Evolutionary conservation across 2,888 invertebrate species (phyloP).

Genomic region (Phortica okadai): DNA sequence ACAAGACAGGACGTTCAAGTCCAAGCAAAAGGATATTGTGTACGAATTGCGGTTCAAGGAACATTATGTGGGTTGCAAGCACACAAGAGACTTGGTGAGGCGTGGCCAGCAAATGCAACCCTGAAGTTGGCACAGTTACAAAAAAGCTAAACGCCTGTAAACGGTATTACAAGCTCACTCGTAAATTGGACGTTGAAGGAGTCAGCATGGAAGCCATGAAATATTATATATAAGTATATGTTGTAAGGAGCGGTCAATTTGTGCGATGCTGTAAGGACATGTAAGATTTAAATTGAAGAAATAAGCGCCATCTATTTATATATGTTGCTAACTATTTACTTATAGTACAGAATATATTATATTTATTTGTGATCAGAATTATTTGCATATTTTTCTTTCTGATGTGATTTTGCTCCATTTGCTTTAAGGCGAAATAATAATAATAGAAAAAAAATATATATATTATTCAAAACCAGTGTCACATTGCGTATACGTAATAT

Average conservation of each 20-base stretch:
- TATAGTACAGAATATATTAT: background rate
- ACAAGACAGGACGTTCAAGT: background rate
- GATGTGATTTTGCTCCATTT: background rate
- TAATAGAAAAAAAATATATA: background rate
- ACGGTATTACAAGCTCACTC: background rate
- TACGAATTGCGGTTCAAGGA: constrained; percentile 19
- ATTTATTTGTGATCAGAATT: background rate
- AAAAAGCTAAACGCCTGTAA: background rate
- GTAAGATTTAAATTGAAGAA: too few relatives aligned
- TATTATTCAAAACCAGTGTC: background rate
- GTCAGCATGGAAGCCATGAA: too few relatives aligned
- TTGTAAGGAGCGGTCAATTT: too few relatives aligned
- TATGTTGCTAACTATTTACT: background rate
- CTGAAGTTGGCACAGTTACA: background rate
- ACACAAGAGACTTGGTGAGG: background rate
- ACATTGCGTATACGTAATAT: constrained; percentile 42
- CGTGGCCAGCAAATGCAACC: constrained; percentile 10
- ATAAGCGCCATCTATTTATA: constrained; percentile 8
- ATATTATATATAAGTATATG: too few relatives aligned
- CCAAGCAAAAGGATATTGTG: background rate
- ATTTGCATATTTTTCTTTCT: background rate
- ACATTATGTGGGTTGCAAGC: constrained; percentile 28
- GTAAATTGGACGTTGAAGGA: too few relatives aligned
- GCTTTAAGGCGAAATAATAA: background rate
- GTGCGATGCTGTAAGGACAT: too few relatives aligned